Conservation (phyloP, 2,113 vertebrate species). For the Oreochromis spilurus region DNA sequence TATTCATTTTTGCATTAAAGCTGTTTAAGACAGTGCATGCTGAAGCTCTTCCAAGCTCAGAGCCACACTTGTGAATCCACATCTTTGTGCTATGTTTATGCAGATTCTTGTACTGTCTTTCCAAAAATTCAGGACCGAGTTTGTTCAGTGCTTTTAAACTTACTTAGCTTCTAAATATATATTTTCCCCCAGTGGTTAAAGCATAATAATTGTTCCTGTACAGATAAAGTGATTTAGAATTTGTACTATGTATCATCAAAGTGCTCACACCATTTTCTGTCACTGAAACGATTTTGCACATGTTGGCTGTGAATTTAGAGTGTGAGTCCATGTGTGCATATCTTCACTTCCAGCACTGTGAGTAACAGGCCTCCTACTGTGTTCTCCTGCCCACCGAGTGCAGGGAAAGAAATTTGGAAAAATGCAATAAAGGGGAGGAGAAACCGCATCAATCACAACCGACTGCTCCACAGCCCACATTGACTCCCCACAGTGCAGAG, state of each 20-base stretch:
- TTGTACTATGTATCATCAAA: not conserved
- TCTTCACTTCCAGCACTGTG: conserved; percentile 20
- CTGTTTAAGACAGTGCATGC: conserved; percentile 2
- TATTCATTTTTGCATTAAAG: conserved; percentile 1
- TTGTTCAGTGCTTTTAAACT: conserved; percentile 5
- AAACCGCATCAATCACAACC: conserved; percentile 35
- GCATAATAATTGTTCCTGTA: not conserved
- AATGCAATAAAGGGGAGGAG: not conserved
- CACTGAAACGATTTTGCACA: not conserved
- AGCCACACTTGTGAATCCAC: not conserved
- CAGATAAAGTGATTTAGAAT: conserved; percentile 5
- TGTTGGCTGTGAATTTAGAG: conserved; percentile 10
- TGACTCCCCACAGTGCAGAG: conserved; percentile 22
- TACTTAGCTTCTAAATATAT: not conserved
- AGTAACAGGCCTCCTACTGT: conserved; percentile 45
- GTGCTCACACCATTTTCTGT: not conserved
- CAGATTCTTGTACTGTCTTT: not conserved
- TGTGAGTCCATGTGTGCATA: conserved; percentile 1
- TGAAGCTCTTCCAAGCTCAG: not conserved
- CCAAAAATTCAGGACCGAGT: not conserved
- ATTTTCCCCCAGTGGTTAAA: not conserved
- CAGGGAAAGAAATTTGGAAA: conserved; percentile 18
- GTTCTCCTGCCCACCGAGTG: conserved; percentile 43
- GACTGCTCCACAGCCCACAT: conserved; percentile 34
- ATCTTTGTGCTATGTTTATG: not conserved